Base-by-base conservation (phyloP, 2,797 vertebrate genomes). In the Hybognathus amarus region DNA sequence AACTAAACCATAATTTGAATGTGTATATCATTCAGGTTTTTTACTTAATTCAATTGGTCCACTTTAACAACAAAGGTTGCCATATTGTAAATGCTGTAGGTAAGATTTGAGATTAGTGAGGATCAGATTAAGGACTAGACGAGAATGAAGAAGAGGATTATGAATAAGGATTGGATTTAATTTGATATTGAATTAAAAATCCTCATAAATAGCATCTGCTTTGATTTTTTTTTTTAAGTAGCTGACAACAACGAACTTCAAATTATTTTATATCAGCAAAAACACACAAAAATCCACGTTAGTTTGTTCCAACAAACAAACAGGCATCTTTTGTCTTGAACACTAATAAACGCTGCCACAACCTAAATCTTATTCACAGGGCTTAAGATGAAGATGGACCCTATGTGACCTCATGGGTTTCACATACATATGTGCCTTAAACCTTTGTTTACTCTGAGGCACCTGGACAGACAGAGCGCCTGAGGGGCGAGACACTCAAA, bases 91-190 rank as follows among this genome's bases (percentile, higher is more conserved):
- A 17, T 20, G 38, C 3, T 54, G 70, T 13, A 63, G 12, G 20
- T n/a, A 27, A 77, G 24, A 24, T 67, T 61, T 64, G 30, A 54
- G 42, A 64, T 50, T 81, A 75, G 59, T 30, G 22, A 54, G 20
- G 30, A 64, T 82, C 30, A 67, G 70, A 40, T 66, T 82, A 64
- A 61, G 52, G 15, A 61, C 24, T 70, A 20, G 42, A 82, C 12
- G 20, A 64, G 15, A 40, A 82, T 20, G 18, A 9, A 20, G 47
- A 45, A 56, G 18, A 83, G 47, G 80, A 66, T 83, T 76, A 68
- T 4, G 33, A n/a, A 75, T 47, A 52, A 64, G 40, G 40, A 40
- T 47, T 63, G 8, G 56, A n/a, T 71, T 71, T 61, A 80, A n/a
- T 56, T 8, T 68, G 22, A 80, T 27, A n/a, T 10, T 56, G 54